Evolutionary conservation across 2,797 vertebrate species (phyloP), one percentile per base, ranked within the genome.

Genomic region (Scomberomorus guttatus): DNA sequence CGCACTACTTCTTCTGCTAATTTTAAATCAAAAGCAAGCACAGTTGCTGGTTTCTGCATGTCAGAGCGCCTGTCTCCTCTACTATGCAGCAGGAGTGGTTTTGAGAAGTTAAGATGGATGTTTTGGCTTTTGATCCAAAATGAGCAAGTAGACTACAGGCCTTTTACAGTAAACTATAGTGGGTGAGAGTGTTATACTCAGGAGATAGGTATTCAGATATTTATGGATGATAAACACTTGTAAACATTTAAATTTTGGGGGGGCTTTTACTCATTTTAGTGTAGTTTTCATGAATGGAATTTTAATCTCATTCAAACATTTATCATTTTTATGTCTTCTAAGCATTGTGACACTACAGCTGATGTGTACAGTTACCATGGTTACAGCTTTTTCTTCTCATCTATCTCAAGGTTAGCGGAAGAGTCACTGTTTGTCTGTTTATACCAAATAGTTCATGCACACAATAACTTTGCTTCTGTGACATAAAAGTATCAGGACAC

Each of bases 1-100:
- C 14, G 13, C 51, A 61, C n/a, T 58, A 22, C 4, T 39, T 58
- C 12, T 1, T 44, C 27, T 62, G 20, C 58, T 69, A 25, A 44
- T 9, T 6, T 52, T 44, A 48, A 70, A 62, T 51, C 61, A 22
- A 25, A 52, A 60, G 50, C 42, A 54, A 55, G 39, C 71, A 60
- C 34, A 22, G 34, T 2, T 46, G n/a, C 27, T 66, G 29, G 4
- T 57, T 42, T 54, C n/a, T 75, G 24, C 51, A 42, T 60, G 24
- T 70, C 22, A 11, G 22, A 50, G 55, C 62, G 20, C 10, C 15
- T 32, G 29, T 32, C 29, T 32, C 29, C 6, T 5, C 29, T 32
- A 32, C 29, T 32, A 5, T 32, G 29, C 29, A 32, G 29, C 29
- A 32, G 6, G 6, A 32, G 29, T 32, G 29, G 29, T 32, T 32